Evolutionary conservation across 2,888 invertebrate species (phyloP).

Genomic region (Marasmarcha lunaedactyla): DNA sequence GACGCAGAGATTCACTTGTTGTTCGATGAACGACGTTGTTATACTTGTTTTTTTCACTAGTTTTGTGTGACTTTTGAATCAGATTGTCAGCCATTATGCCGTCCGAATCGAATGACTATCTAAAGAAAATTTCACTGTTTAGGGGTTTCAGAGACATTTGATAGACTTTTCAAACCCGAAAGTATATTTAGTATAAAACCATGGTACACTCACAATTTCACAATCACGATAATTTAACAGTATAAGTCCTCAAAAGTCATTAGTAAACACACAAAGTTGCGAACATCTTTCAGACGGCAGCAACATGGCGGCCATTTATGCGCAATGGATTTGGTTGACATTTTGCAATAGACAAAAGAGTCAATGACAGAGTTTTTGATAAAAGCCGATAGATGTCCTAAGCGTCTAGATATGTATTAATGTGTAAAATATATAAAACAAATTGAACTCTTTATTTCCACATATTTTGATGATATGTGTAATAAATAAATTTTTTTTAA

Average conservation of each 20-base stretch:
- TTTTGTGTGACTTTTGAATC: slow-evolving; percentile 73
- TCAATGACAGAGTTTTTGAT: slow-evolving; percentile 19
- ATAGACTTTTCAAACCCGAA: slow-evolving; percentile 60
- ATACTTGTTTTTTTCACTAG: slow-evolving; percentile 73
- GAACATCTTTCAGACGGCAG: slow-evolving; percentile 71
- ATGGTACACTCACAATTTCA: slow-evolving; percentile 70
- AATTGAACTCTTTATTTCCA: too few relatives aligned
- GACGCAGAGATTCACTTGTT: slow-evolving; percentile 79
- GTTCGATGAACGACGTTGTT: slow-evolving; percentile 76
- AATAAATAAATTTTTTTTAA: too few relatives aligned
- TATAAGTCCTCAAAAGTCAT: slow-evolving; percentile 63
- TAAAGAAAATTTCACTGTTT: slow-evolving; percentile 71
- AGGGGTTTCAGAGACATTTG: slow-evolving; percentile 69
- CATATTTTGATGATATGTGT: too few relatives aligned
- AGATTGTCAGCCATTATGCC: slow-evolving; percentile 76
- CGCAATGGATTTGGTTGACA: slow-evolving; percentile 72
- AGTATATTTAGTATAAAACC: slow-evolving; percentile 61
- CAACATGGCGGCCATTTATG: slow-evolving; percentile 73
- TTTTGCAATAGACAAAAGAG: slow-evolving; percentile 62
- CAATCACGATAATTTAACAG: slow-evolving; percentile 65
- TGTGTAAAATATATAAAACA: neutral
- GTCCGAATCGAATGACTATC: slow-evolving; percentile 71
- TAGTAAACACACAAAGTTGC: slow-evolving; percentile 71
- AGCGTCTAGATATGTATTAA: slow-evolving; percentile 32
- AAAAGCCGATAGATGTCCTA: slow-evolving; percentile 15